Percentiles rank a stretch among this genome's conserved stretches.
These are phyloP conservation scores for Brachystomella parvula DNA, from an alignment of 1,140 invertebrate species.

Conservation along the genomic window DNA sequence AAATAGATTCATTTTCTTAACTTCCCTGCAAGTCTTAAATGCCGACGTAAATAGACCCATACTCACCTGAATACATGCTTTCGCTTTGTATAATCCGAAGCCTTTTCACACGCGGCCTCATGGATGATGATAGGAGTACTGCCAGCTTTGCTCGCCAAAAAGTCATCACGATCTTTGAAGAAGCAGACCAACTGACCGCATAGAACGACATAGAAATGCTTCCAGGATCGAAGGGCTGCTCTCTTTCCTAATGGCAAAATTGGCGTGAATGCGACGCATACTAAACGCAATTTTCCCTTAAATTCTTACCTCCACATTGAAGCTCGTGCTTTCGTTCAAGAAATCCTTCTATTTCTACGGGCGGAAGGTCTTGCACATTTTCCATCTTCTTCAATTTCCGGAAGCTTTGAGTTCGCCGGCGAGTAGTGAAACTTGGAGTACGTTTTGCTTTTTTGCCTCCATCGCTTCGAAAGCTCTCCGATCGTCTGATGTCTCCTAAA, in stretches of 20 bases:
- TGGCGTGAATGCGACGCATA: neutral
- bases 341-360: conserved; percentile 82
- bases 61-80: conserved; percentile 74
- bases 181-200: conserved; percentile 95
- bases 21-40: too few species aligned
- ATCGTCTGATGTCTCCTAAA: conserved; percentile 32
- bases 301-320: conserved; percentile 78
- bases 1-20: too few species aligned
- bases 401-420: conserved; percentile 78
- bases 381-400: conserved; percentile 58
- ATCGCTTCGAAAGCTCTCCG: conserved; percentile 39
- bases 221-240: conserved; percentile 91
- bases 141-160: conserved; percentile 74
- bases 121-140: conserved; percentile 83
- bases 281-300: neutral
- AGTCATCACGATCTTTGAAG: conserved; percentile 92
- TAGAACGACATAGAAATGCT: conserved; percentile 82
- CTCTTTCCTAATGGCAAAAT: too few species aligned
- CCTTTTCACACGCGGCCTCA: conserved; percentile 71
- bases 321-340: conserved; percentile 92
- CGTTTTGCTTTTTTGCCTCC: conserved; percentile 62
- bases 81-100: conserved; percentile 89
- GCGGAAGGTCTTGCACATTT: conserved; percentile 65
- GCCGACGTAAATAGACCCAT: too few species aligned
- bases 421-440: conserved; percentile 88